Base-by-base conservation (phyloP, 2,113 vertebrate genomes). In the Formicarius rufipectus region DNA sequence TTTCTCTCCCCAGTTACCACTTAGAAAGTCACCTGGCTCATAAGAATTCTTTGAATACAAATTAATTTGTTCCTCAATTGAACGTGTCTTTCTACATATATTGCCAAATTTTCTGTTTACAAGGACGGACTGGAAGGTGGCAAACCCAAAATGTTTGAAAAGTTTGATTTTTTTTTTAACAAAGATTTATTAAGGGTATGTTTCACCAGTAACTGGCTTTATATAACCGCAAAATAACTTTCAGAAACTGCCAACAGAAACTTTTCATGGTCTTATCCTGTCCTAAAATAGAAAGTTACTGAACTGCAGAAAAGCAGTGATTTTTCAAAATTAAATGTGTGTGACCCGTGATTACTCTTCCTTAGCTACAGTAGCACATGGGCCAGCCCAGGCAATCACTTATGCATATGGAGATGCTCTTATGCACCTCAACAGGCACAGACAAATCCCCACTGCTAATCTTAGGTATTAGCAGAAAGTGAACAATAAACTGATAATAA, bases 291-390 rank as follows among this genome's bases (percentile, higher is more conserved):
- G 73, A 77, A 96, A 78, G 35, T 52, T 75, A 93, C 37, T 64
- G 83, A 84, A 86, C 47, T 78, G 47, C 60, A 81, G 37, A 80
- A 42, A 85, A 86, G 60, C 15, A 56, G 75, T 74, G 68, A 94
- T 95, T 90, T 97, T 85, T 94, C 90, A 94, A 60, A 88, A 77
- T 77, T 88, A 88, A 96, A 67, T 93, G 40, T 66, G 40, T 27
- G 56, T 84, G 90, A 93, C 88, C 40, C 86, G 13, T 55, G 90
- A 88, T 93, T 95, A 84, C 27, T 79, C 60, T 84, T 84, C 40
- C 55, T 68, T 49, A 59, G 56, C 49, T 37, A 22, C 6, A 52
- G 0, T 5, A 78, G 50, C 75, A 71, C 72, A 56, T 7, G 10
- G 55, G 35, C 28, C 55, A 89, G 56, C 89, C 94, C 50, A 85